Base-by-base conservation (phyloP, 1,140 invertebrate species). In the Pseudachorutes palmiensis region DNA sequence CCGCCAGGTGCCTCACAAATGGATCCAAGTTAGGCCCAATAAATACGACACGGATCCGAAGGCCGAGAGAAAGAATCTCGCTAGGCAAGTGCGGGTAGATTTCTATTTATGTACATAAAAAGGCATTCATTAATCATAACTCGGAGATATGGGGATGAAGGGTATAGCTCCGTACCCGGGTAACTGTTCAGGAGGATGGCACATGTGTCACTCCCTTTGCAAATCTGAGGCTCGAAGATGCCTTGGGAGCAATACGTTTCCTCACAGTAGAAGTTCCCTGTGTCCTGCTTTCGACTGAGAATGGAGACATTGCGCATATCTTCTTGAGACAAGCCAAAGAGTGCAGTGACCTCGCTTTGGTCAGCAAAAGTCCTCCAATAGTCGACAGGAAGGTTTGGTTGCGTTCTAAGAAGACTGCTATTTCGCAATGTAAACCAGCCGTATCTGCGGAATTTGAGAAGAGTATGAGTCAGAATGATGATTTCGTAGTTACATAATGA, bases 121-220 rank as follows among this genome's bases (percentile, higher is more conserved):
- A 22, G 28, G 29, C 14, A 26, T 60, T 62, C 26, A 51, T 30
- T 51, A 12, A 16, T 49, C 3, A 55, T 64, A 55, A 32, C 33
- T 66, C 57, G 32, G 59, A 49, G 26, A n/a, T 61, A 32, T 64
- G 5, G 60, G 1, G 2, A 48, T 26, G 26, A 24, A 30, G 1
- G 3, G 26, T 29, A 41, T 60, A 32, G 16, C 1, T 1, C 36
- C 31, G 69, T 75, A 81, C 80, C 79, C 29, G 79, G 79, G 72
- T 83, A 79, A 49, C 81, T 79, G 1, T 85, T 78, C 16, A 88
- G 70, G 5, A 89, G 74, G 0, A 85, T 69, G 1, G 83, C 85
- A 74, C 86, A 87, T 2, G 69, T 76, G 1, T 58, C 73, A 16
- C 62, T n/a, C 1, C 63, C 57, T 67, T 76, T 73, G 73, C 86